phyloP scores from a whole-genome alignment of 30 jellyfish, hydroid and myxozoan genomes.

The Sanderia malayensis region DNA sequence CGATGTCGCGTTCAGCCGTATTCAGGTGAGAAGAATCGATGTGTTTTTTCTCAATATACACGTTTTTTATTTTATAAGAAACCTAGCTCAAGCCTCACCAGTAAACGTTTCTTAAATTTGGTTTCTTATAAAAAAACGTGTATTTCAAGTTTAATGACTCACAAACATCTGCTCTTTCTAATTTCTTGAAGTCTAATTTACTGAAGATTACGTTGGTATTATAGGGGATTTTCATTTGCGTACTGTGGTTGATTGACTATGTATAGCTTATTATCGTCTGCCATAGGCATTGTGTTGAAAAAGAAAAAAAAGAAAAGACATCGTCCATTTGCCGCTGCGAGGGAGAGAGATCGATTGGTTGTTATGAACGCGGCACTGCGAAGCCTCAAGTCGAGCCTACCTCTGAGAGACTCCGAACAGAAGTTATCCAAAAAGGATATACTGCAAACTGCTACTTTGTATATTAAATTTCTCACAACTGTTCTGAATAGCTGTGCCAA shows the following conservation, averaged over 20 bases:
- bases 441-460: conserved; percentile 28
- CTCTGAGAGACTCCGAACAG: conserved; percentile 30
- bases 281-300: too few relatives aligned
- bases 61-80: conserved; percentile 7
- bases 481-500: conserved; percentile 6
- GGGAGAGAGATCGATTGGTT: conserved; percentile 49
- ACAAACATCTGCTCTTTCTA: too few relatives aligned
- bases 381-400: conserved; percentile 26
- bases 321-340: conserved; percentile 59
- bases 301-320: conserved; percentile 43
- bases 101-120: not conserved
- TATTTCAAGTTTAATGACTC: too few relatives aligned
- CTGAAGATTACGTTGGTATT: too few relatives aligned
- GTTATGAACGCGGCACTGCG: conserved; percentile 50
- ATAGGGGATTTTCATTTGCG: too few relatives aligned
- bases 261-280: too few relatives aligned
- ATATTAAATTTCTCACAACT: conserved; percentile 35
- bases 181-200: too few relatives aligned
- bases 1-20: not conserved
- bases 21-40: not conserved
- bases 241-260: too few relatives aligned
- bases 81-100: not conserved
- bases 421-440: conserved; percentile 44
- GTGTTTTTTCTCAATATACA: not conserved
- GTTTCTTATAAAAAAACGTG: not conserved